Percentiles rank a stretch among this genome's conserved stretches.
These are phyloP conservation scores for Vultur gryphus DNA, from an alignment of 2,797 vertebrate species.

Conservation along the genomic window DNA sequence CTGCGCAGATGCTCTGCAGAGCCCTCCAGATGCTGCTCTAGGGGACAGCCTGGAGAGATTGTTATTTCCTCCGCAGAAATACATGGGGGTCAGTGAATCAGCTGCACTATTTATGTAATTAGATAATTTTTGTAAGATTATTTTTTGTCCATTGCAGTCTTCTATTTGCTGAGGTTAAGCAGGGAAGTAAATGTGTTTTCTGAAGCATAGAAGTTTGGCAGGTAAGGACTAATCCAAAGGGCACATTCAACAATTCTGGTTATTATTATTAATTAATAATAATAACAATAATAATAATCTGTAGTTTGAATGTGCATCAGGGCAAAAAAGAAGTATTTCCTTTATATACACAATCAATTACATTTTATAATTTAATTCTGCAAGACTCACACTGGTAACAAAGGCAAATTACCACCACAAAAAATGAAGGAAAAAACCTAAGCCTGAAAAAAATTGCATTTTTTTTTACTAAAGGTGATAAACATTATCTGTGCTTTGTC, in stretches of 20 bases:
- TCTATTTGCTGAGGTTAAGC: background rate
- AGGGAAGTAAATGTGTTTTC: background rate
- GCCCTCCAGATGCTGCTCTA: background rate
- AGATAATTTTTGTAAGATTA: background rate
- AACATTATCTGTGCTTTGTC: background rate
- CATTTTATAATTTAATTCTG: background rate
- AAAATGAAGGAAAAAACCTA: background rate
- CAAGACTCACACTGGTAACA: background rate
- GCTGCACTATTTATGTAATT: background rate
- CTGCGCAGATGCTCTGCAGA: background rate
- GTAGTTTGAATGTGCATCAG: background rate
- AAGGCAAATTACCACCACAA: background rate
- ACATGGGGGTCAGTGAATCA: background rate
- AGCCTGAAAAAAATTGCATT: background rate
- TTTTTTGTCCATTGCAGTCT: background rate
- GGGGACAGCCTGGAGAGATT: background rate
- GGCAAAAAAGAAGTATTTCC: background rate
- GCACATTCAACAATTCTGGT: background rate
- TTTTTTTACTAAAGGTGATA: background rate
- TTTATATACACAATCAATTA: background rate
- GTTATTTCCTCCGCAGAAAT: background rate
- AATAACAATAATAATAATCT: background rate
- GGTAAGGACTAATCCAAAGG: background rate
- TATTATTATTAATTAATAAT: background rate
- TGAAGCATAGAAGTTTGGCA: background rate